Conservation (phyloP, 2,113 vertebrate species). For the Phrynocephalus versicolor region DNA sequence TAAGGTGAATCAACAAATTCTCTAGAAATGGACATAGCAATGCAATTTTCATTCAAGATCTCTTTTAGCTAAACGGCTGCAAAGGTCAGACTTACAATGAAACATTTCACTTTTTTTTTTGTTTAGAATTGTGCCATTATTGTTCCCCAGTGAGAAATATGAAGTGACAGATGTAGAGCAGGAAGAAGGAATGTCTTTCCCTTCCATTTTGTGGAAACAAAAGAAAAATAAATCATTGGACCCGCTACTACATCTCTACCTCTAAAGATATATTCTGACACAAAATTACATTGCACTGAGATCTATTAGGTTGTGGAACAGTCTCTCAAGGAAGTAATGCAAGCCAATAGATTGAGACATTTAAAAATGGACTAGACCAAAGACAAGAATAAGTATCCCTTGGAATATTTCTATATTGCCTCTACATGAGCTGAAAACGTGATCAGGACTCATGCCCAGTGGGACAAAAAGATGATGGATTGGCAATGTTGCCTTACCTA, state of each 20-base stretch:
- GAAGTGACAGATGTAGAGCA: not conserved
- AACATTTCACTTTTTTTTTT: constrained; percentile 30
- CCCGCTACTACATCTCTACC: constrained; percentile 33
- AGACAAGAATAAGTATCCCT: not conserved
- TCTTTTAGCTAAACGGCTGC: constrained; percentile 33
- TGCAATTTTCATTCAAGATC: constrained; percentile 21
- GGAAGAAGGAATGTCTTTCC: not conserved
- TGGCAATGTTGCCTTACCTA: not conserved
- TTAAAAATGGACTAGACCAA: not conserved
- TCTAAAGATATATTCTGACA: constrained; percentile 42
- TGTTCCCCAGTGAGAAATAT: constrained; percentile 27
- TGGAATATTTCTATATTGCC: not conserved
- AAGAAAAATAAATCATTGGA: constrained; percentile 20
- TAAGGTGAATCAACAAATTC: not conserved
- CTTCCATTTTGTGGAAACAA: constrained; percentile 16
- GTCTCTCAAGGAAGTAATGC: not conserved
- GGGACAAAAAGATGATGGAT: too few species aligned
- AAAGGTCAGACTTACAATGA: constrained; percentile 36
- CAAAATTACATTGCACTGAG: constrained; percentile 36
- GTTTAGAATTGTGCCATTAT: not conserved
- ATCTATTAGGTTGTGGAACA: constrained; percentile 16
- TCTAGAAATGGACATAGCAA: not conserved
- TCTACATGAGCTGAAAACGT: not conserved
- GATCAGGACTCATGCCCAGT: too few species aligned
- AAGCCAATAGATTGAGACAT: constrained; percentile 20